A percentile compares a stretch with the other conserved stretches of the same genome.
Conservation (phyloP, 92 coral and sea anemone species). For the Heteractis magnifica region DNA sequence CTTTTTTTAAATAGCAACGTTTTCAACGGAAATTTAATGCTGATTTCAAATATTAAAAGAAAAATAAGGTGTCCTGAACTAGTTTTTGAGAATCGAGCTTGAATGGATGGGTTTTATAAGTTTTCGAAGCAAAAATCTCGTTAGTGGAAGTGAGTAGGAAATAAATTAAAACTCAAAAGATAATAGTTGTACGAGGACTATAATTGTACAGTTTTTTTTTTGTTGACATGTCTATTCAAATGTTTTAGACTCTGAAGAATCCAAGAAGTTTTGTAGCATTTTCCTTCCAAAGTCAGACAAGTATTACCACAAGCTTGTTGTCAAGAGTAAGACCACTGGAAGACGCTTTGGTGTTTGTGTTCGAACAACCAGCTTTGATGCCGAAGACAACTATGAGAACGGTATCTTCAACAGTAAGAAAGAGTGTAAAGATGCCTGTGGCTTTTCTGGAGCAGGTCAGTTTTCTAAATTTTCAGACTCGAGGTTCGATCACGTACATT, state of each 20-base stretch:
- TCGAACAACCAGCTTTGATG: slow-evolving; percentile 31
- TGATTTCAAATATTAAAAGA: too few species aligned
- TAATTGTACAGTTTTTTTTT: background rate
- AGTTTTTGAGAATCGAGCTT: too few species aligned
- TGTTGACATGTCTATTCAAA: background rate
- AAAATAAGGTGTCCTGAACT: too few species aligned
- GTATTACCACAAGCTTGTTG: slow-evolving; percentile 50
- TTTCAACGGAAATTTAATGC: too few species aligned
- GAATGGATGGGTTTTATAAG: too few species aligned
- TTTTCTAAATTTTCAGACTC: background rate
- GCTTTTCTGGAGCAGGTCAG: slow-evolving; percentile 15
- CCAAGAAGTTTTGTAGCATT: slow-evolving; percentile 35
- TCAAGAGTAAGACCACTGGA: slow-evolving; percentile 36
- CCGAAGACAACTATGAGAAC: slow-evolving; percentile 18
- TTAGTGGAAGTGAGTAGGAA: too few species aligned
- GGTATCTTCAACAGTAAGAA: slow-evolving; percentile 38
- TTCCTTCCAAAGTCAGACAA: slow-evolving; percentile 34
- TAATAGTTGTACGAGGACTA: too few species aligned
- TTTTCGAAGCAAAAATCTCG: too few species aligned
- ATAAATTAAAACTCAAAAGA: too few species aligned
- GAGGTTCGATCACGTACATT: too few species aligned
- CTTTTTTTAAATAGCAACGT: too few species aligned
- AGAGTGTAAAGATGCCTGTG: slow-evolving; percentile 43
- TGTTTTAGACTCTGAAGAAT: slow-evolving; percentile 22
- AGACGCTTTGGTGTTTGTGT: slow-evolving; percentile 49